A percentile compares a stretch with the other conserved stretches of the same genome.
Conservation (phyloP, 2,888 invertebrate species). For the Capitulum mitella region DNA sequence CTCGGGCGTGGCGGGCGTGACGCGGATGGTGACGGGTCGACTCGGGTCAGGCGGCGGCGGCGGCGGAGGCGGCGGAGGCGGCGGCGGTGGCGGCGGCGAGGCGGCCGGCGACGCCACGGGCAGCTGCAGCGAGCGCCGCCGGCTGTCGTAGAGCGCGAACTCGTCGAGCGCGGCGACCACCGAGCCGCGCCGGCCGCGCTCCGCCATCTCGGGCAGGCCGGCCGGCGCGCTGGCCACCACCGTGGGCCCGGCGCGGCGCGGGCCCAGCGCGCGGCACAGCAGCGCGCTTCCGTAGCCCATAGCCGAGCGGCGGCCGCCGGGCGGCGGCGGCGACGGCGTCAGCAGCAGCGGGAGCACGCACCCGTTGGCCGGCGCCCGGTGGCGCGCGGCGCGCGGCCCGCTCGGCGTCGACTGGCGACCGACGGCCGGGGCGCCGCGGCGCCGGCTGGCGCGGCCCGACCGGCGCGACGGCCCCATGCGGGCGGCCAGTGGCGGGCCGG, state of each 20-base stretch:
- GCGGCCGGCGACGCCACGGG: not conserved
- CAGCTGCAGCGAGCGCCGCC: slow-evolving; percentile 7
- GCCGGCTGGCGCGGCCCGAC: not conserved
- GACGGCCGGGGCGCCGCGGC: no score
- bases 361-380: not conserved
- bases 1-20: slow-evolving; percentile 18
- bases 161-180: slow-evolving; percentile 21
- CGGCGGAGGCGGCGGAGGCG: not conserved
- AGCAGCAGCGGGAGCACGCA: no score
- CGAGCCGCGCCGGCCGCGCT: slow-evolving; percentile 15
- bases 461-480: not conserved
- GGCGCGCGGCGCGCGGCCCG: not conserved
- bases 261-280: slow-evolving; percentile 9
- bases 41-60: not conserved
- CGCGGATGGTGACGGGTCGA: slow-evolving; percentile 7
- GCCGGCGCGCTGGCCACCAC: slow-evolving; percentile 22
- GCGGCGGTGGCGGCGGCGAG: not conserved
- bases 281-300: slow-evolving; percentile 25
- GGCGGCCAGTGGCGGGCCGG: not conserved
- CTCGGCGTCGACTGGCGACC: not conserved
- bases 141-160: slow-evolving; percentile 16
- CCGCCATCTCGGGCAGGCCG: not conserved
- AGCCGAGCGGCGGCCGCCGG: no score
- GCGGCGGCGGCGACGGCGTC: no score
- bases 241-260: slow-evolving; percentile 16